Evolutionary conservation across 92 coral and sea anemone species (phyloP).

Genomic region (Anthopleura xanthogrammica): DNA sequence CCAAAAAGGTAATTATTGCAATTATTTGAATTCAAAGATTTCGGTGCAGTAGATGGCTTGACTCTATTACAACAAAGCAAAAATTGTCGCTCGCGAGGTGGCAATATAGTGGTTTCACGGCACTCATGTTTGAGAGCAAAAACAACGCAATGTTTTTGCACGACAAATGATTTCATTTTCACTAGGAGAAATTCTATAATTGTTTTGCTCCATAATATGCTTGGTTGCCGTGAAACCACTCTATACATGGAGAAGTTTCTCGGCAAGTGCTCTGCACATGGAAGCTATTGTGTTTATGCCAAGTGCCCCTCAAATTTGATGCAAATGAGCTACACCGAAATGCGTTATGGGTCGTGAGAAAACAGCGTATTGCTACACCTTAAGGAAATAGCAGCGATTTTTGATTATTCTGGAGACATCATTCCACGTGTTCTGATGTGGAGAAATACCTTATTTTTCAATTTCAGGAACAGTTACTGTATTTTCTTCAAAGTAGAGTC

Average conservation of each 20-base stretch:
- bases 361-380: background rate
- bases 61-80: background rate
- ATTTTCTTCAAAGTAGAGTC: constrained; percentile 74
- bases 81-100: background rate
- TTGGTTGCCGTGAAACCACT: too few species aligned
- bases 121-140: too few species aligned
- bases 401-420: background rate
- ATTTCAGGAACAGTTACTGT: constrained; percentile 72
- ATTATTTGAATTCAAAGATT: background rate
- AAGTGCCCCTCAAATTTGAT: background rate
- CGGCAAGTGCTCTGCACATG: too few species aligned
- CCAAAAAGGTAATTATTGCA: constrained; percentile 64
- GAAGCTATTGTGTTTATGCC: too few species aligned
- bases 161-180: too few species aligned
- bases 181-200: too few species aligned
- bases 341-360: background rate
- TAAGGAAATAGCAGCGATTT: background rate
- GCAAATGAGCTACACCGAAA: too few species aligned
- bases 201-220: too few species aligned
- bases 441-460: background rate
- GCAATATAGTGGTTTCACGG: too few species aligned
- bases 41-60: too few species aligned
- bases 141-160: too few species aligned
- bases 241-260: too few species aligned
- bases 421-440: background rate